Evolutionary conservation across 2,113 vertebrate genomes (phyloP).

Genomic region (Copsychus sechellarum): DNA sequence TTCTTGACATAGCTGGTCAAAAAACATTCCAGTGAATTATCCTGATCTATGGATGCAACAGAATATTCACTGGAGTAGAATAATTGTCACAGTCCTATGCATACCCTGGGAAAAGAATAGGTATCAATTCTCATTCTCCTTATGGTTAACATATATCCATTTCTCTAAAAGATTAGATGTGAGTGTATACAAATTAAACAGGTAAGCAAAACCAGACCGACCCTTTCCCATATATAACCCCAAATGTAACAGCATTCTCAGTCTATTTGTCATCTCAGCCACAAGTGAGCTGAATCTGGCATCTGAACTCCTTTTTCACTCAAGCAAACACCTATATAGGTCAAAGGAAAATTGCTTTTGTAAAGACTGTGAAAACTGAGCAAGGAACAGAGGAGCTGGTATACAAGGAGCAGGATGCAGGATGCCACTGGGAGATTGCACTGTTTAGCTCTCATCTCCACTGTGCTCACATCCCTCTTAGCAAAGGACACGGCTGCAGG

Average conservation of each 20-base stretch:
- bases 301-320: constrained; percentile 30
- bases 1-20: neutral
- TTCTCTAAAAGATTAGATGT: neutral
- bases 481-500: neutral
- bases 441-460: neutral
- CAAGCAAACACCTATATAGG: constrained; percentile 31
- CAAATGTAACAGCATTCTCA: neutral
- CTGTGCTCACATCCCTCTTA: neutral
- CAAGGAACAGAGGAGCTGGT: neutral
- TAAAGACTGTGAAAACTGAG: constrained; percentile 56
- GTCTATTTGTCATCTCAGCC: neutral
- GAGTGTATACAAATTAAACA: neutral
- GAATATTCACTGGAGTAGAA: neutral
- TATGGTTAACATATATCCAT: neutral
- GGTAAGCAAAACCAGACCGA: neutral
- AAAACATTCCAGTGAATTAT: neutral
- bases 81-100: neutral
- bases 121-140: neutral
- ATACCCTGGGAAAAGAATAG: neutral
- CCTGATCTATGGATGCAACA: neutral
- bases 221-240: neutral
- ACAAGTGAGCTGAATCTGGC: neutral
- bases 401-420: neutral
- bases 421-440: neutral
- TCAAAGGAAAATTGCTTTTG: constrained; percentile 61